phyloP scores from a whole-genome alignment of 2,797 vertebrate species.

The Gobio occitaniae region DNA sequence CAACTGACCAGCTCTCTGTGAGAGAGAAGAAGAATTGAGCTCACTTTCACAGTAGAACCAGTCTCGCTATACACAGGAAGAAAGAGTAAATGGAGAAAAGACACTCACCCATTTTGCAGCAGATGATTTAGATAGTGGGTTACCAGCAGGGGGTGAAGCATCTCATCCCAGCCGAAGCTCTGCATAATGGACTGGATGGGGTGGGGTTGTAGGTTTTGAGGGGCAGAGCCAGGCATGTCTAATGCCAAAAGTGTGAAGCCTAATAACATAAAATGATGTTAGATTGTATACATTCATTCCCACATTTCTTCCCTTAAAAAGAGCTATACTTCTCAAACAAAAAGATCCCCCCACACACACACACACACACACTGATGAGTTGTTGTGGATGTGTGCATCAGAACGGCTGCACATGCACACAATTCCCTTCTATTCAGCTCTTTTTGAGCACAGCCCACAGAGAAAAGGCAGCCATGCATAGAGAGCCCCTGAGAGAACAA shows the following conservation, averaged over 20 bases:
- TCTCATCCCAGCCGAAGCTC: constrained; percentile 95
- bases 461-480: constrained; percentile 45
- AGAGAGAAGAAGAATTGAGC: not conserved
- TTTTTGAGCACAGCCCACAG: constrained; percentile 35
- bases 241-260: constrained; percentile 92
- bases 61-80: not conserved
- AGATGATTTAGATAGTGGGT: constrained; percentile 92
- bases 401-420: constrained; percentile 1
- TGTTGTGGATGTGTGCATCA: constrained; percentile 22
- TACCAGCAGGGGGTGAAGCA: constrained; percentile 88
- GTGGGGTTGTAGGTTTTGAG: constrained; percentile 90
- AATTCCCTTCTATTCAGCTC: constrained; percentile 34
- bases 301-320: constrained; percentile 6
- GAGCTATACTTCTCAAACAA: not conserved
- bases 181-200: constrained; percentile 89
- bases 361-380: not conserved
- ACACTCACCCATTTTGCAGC: constrained; percentile 88
- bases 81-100: not conserved
- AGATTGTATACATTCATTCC: constrained; percentile 6
- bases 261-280: constrained; percentile 64
- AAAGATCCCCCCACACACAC: not conserved
- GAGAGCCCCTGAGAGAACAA: constrained; percentile 45
- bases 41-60: not conserved
- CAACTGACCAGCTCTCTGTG: constrained; percentile 83
- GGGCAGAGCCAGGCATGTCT: constrained; percentile 88